These are phyloP conservation scores for Linyphia triangularis DNA, from an alignment of 2,888 invertebrate genomes.

Conservation along the genomic window DNA sequence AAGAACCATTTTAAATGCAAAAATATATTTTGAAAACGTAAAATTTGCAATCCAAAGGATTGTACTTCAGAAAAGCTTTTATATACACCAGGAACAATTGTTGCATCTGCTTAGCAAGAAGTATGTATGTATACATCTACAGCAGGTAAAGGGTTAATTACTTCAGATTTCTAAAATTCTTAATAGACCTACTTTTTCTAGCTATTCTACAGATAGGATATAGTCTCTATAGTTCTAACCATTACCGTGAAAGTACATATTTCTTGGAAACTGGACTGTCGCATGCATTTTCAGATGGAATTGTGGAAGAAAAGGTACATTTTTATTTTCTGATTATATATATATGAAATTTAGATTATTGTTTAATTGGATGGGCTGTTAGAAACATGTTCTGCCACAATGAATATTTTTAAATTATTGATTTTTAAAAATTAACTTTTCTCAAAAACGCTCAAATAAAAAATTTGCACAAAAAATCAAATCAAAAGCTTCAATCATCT, in stretches of 20 bases:
- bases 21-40: too few species aligned
- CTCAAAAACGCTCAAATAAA: neutral
- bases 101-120: too few species aligned
- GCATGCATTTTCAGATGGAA: neutral
- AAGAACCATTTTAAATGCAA: too few species aligned
- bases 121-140: neutral
- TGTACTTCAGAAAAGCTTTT: neutral
- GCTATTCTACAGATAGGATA: constrained; percentile 31
- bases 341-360: neutral
- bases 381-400: neutral
- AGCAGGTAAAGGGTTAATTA: neutral
- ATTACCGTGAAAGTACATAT: constrained; percentile 36
- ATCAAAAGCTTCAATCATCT: too few species aligned
- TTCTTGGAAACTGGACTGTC: constrained; percentile 37
- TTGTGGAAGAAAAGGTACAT: neutral
- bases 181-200: neutral
- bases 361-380: neutral
- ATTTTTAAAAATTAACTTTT: neutral
- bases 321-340: neutral
- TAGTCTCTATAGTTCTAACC: constrained; percentile 10
- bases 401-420: neutral
- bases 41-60: too few species aligned
- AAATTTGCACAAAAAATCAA: too few species aligned
- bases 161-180: neutral
- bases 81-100: too few species aligned